These are phyloP conservation scores for Neosilurus mollespiculum DNA, from an alignment of 2,797 vertebrate species.

Conservation along the genomic window DNA sequence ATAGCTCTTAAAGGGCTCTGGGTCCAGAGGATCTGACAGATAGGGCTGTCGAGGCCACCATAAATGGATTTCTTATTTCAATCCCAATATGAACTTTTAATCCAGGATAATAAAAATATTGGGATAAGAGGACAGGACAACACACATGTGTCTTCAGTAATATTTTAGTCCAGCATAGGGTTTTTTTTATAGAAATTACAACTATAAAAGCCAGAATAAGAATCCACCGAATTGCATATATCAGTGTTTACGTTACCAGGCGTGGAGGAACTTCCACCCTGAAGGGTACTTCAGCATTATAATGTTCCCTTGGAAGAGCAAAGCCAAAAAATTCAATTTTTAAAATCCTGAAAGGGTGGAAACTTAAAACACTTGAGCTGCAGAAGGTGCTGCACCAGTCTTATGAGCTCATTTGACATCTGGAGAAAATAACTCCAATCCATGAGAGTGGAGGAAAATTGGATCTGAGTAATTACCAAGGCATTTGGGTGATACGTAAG, in stretches of 20 bases:
- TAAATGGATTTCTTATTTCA: constrained; percentile 67
- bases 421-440: neutral
- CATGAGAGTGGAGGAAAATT: neutral
- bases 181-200: neutral
- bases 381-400: neutral
- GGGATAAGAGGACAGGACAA: constrained; percentile 3
- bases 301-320: neutral
- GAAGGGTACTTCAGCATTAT: neutral
- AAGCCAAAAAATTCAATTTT: neutral
- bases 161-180: neutral
- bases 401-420: neutral
- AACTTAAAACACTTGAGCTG: neutral
- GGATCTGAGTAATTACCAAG: neutral
- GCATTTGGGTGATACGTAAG: neutral
- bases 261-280: neutral
- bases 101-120: constrained; percentile 57
- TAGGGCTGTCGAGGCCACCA: constrained; percentile 62
- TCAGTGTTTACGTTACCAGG: neutral
- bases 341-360: neutral
- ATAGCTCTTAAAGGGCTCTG: constrained; percentile 71
- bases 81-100: constrained; percentile 61
- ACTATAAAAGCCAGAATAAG: neutral
- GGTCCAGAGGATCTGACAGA: constrained; percentile 65
- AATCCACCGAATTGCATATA: constrained; percentile 5
- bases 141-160: neutral